Base-by-base conservation (phyloP, 2,888 invertebrate genomes). In the Cyclophora punctaria region DNA sequence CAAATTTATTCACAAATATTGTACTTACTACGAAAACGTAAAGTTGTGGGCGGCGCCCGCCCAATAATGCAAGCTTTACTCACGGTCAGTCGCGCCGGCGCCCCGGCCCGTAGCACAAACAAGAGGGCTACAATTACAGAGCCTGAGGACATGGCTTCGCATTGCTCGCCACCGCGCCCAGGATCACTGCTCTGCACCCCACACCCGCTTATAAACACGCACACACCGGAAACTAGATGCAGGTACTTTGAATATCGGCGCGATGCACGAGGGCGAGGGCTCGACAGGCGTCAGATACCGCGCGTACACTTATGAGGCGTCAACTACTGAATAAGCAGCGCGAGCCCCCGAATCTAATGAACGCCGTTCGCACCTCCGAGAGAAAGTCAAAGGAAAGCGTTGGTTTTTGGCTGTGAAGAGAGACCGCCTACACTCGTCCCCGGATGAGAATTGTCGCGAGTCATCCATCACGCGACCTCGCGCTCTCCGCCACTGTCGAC, bases 341-440 rank as follows among this genome's bases (percentile, higher is more conserved):
- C 77, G 77, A 82, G 82, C 83, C 83, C 84, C 83, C 81, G 78
- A 73, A 77, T 74, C 75, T 75, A 80, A 75, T 73, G 75, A 75
- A 80, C 80, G 82, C 85, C 87, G 81, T 85, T 86, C 83, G 85
- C 87, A 87, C 87, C 85, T 87, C 87, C 70, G 75, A 88, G 88
- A 86, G 88, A 88, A 87, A 88, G 88, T 86, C 75, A 78, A 79
- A 87, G 87, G 88, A 87, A 88, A 87, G 88, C 82, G 86, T 82
- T 83, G 83, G 86, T 85, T 87, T 87, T 83, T 84, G 80, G 83
- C 81, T 84, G 77, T 80, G 80, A 81, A 77, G 33, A 44, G 6
- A 67, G 75, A 74, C 75, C 84, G 84, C 88, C 87, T 78, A 86
- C 87, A 75, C 79, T 76, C 78, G 78, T 80, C 83, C 83, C 83